Percentiles rank a stretch among this genome's conserved stretches.
Evolutionary conservation across 2,888 invertebrate genomes (phyloP).

Genomic region (Drosophila cognata): DNA sequence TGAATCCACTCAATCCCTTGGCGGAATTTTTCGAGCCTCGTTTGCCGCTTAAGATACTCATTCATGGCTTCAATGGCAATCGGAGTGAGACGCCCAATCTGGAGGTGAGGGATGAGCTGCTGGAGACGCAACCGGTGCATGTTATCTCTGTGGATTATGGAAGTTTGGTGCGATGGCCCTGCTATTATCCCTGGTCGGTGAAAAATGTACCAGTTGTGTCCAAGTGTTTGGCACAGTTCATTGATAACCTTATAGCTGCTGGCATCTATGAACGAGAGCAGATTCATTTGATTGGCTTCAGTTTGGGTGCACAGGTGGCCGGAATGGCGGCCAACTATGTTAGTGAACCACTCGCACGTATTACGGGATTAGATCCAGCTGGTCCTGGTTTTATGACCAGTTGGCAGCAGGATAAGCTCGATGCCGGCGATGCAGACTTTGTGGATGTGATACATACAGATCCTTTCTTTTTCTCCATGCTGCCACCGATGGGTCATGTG

Average conservation of each 20-base stretch:
- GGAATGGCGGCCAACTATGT: constrained; percentile 86
- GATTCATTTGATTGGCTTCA: constrained; percentile 88
- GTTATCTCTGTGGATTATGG: constrained; percentile 88
- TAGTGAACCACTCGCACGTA: constrained; percentile 85
- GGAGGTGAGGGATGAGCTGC: constrained; percentile 87
- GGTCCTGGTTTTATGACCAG: constrained; percentile 87
- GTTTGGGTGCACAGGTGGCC: constrained; percentile 88
- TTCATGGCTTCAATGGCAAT: constrained; percentile 88
- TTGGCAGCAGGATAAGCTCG: constrained; percentile 86
- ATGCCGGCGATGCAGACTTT: constrained; percentile 87
- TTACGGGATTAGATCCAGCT: constrained; percentile 89
- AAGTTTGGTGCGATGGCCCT: constrained; percentile 86
- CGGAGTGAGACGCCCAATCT: constrained; percentile 87
- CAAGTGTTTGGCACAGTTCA: constrained; percentile 87
- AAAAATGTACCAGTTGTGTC: constrained; percentile 87
- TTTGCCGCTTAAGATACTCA: constrained; percentile 86
- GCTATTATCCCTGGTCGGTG: constrained; percentile 87
- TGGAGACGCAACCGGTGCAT: constrained; percentile 86
- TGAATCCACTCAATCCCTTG: constrained; percentile 80
- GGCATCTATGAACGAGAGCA: constrained; percentile 84
- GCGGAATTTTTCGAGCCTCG: constrained; percentile 67
- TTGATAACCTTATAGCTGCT: constrained; percentile 85
- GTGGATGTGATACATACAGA: constrained; percentile 89
- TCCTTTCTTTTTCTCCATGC: constrained; percentile 86
- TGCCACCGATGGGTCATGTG: constrained; percentile 86